Conservation (phyloP, 2,888 invertebrate genomes). For the Andricus curvator region DNA sequence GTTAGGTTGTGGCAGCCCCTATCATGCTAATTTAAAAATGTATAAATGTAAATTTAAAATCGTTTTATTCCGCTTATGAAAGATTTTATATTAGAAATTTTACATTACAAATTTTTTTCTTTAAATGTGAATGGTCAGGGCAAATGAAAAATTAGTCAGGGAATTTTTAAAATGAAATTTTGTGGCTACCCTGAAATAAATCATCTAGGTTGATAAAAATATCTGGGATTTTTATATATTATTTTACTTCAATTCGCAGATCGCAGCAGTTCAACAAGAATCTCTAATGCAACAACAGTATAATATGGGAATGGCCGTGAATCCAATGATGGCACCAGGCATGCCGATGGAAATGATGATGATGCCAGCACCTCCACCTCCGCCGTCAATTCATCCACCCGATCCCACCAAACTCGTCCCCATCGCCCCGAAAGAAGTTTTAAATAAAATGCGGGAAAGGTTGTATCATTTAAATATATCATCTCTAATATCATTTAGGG, state of each 20-base stretch:
- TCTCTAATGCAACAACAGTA: slow-evolving; percentile 77
- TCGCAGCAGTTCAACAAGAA: slow-evolving; percentile 79
- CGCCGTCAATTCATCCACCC: slow-evolving; percentile 73
- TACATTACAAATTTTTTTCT: no score
- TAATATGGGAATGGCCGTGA: slow-evolving; percentile 67
- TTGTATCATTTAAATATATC: slow-evolving; percentile 56
- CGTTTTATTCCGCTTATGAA: no score
- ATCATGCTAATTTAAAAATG: no score
- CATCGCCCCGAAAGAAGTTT: slow-evolving; percentile 79
- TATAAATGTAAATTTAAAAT: no score
- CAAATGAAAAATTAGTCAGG: no score
- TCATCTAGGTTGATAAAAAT: no score
- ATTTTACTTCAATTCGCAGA: slow-evolving; percentile 62
- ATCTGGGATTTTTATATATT: no score
- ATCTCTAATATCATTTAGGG: background rate
- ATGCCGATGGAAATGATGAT: slow-evolving; percentile 71
- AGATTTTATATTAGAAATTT: no score
- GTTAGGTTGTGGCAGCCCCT: no score
- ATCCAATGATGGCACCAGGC: slow-evolving; percentile 66
- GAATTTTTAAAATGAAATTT: no score
- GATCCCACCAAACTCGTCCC: slow-evolving; percentile 75
- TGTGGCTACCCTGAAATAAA: no score
- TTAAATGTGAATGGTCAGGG: no score
- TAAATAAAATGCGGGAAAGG: slow-evolving; percentile 79
- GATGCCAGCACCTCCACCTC: slow-evolving; percentile 76